Evolutionary conservation across 2,797 vertebrate genomes (phyloP).

Genomic region (Fundulus diaphanus): DNA sequence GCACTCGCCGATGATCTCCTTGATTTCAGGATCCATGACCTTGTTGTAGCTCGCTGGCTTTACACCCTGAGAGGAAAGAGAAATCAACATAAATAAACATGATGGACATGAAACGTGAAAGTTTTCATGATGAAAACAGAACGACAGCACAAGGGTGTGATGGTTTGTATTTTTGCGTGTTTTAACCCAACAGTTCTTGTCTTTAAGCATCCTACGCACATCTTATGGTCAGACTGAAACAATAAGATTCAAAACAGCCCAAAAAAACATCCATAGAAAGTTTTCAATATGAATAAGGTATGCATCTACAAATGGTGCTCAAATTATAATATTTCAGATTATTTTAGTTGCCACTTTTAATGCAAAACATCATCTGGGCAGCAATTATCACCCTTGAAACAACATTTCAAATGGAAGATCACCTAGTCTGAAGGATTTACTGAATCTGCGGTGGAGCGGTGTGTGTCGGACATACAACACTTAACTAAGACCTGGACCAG

Average conservation of each 20-base stretch:
- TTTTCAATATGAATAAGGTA: background rate
- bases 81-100: slow-evolving; percentile 43
- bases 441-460: too few species aligned
- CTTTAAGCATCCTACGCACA: background rate
- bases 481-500: too few species aligned
- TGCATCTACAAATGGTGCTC: too few species aligned
- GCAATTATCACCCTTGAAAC: too few species aligned
- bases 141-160: slow-evolving; percentile 8
- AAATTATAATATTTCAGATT: too few species aligned
- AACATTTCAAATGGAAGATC: too few species aligned
- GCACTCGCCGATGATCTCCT: slow-evolving; percentile 98
- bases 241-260: slow-evolving; percentile 15
- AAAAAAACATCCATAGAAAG: background rate
- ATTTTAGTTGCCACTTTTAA: too few species aligned
- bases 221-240: slow-evolving; percentile 12
- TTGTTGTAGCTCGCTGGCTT: slow-evolving; percentile 99
- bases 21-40: slow-evolving; percentile 96
- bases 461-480: too few species aligned
- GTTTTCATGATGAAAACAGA: slow-evolving; percentile 29
- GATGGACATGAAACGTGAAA: slow-evolving; percentile 16
- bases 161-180: background rate
- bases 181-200: background rate
- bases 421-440: too few species aligned
- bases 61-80: slow-evolving; percentile 86
- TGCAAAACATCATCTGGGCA: too few species aligned